These are phyloP conservation scores for Hypsopygia costalis DNA, from an alignment of 2,888 invertebrate genomes.

Conservation along the genomic window DNA sequence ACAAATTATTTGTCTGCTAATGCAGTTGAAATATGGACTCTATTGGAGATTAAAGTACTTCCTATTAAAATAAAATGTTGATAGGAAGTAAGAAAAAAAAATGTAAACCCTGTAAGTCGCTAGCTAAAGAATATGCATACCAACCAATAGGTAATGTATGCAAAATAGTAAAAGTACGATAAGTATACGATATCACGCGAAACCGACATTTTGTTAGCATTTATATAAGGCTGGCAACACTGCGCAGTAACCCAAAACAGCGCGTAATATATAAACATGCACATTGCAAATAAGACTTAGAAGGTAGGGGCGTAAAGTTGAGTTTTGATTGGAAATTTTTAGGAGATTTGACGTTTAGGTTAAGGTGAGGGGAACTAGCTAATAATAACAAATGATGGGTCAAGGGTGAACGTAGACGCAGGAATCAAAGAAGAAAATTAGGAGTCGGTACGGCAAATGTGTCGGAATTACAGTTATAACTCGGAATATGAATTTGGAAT, in stretches of 20 bases:
- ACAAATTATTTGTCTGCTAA: too few relatives aligned
- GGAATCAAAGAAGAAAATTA: conserved; percentile 57
- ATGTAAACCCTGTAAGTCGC: conserved; percentile 42
- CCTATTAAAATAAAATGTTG: too few relatives aligned
- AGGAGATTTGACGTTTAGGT: conserved; percentile 24
- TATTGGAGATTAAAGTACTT: too few relatives aligned
- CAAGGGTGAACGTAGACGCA: conserved; percentile 58
- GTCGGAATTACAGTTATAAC: conserved; percentile 21
- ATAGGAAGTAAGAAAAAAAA: conserved; percentile 15
- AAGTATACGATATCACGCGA: conserved; percentile 71
- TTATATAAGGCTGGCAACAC: conserved; percentile 57
- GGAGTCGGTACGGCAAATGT: conserved; percentile 28
- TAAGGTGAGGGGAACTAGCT: conserved; percentile 32
- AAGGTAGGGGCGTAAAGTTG: conserved; percentile 21
- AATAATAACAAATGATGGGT: conserved; percentile 68
- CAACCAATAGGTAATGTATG: conserved; percentile 60
- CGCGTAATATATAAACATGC: conserved; percentile 20
- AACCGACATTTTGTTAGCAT: conserved; percentile 74
- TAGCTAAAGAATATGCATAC: conserved; percentile 46
- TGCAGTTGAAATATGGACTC: too few relatives aligned
- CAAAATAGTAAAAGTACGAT: conserved; percentile 69
- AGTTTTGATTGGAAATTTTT: conserved; percentile 20
- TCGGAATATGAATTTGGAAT: conserved; percentile 15
- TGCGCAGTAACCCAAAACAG: conserved; percentile 24
- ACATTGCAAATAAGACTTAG: conserved; percentile 25